Evolutionary conservation across 1,140 invertebrate species (phyloP).

Genomic region (Cephus cinctus): DNA sequence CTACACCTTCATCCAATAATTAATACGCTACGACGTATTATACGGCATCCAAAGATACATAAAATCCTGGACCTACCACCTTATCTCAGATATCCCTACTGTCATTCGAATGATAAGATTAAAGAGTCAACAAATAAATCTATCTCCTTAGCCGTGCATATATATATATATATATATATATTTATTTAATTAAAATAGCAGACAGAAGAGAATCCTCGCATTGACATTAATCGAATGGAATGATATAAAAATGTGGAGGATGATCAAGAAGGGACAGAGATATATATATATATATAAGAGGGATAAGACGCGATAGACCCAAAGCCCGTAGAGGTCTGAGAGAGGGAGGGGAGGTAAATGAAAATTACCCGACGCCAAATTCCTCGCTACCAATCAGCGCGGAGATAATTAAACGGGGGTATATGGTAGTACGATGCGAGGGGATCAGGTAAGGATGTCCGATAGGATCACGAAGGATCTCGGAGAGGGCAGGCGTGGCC

Average conservation of each 20-base stretch:
- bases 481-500: conserved; percentile 47
- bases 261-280: too few relatives aligned
- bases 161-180: too few relatives aligned
- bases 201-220: too few relatives aligned
- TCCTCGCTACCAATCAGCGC: conserved; percentile 52
- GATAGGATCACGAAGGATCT: conserved; percentile 43
- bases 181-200: too few relatives aligned
- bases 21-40: too few relatives aligned
- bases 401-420: conserved; percentile 53
- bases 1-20: too few relatives aligned
- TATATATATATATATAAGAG: not conserved
- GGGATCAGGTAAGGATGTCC: conserved; percentile 26
- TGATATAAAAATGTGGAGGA: not conserved
- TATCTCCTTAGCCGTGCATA: too few relatives aligned
- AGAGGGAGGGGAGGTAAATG: not conserved
- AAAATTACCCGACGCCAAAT: conserved; percentile 52
- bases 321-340: not conserved
- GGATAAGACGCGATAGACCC: not conserved
- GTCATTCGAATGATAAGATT: too few relatives aligned
- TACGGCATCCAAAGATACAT: too few relatives aligned
- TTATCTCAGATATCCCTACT: too few relatives aligned
- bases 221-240: not conserved
- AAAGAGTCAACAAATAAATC: too few relatives aligned
- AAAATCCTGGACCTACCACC: too few relatives aligned
- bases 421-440: conserved; percentile 7